Conservation (phyloP, 2,888 invertebrate species). For the Glyphotaelius pellucidus region DNA sequence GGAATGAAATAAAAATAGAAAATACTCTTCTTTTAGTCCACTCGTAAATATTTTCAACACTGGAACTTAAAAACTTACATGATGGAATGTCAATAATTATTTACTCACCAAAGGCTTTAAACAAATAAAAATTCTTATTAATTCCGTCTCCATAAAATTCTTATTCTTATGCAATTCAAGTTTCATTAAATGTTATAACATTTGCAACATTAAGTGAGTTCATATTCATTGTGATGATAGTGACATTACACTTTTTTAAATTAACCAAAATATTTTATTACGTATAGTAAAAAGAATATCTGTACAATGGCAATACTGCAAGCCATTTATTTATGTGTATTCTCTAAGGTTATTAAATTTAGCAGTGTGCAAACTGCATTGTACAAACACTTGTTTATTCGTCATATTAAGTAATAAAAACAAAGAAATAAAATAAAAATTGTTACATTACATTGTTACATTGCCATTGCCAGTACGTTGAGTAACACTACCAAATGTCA, state of each 20-base stretch:
- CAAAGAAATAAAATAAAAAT: not conserved
- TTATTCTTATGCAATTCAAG: not conserved
- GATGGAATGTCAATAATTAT: not conserved
- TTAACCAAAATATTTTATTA: not conserved
- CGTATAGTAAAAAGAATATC: not conserved
- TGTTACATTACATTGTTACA: constrained; percentile 22
- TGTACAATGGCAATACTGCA: not conserved
- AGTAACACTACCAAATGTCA: constrained; percentile 49
- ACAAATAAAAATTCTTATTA: not conserved
- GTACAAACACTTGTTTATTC: not conserved
- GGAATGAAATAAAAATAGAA: not conserved
- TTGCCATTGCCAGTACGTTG: constrained; percentile 25
- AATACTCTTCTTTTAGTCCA: not conserved
- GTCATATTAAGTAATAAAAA: not conserved
- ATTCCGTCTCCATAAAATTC: not conserved
- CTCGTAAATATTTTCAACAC: not conserved
- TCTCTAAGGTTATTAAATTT: not conserved
- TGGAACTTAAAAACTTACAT: not conserved
- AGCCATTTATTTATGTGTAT: not conserved
- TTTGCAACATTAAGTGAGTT: constrained; percentile 2
- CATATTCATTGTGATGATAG: not conserved
- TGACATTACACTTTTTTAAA: not conserved
- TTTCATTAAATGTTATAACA: not conserved
- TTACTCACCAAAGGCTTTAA: not conserved
- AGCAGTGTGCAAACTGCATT: not conserved